A percentile compares a stretch with the other conserved stretches of the same genome.
phyloP scores from a whole-genome alignment of 2,888 invertebrate species.

The Nematopogon swammerdamellus region DNA sequence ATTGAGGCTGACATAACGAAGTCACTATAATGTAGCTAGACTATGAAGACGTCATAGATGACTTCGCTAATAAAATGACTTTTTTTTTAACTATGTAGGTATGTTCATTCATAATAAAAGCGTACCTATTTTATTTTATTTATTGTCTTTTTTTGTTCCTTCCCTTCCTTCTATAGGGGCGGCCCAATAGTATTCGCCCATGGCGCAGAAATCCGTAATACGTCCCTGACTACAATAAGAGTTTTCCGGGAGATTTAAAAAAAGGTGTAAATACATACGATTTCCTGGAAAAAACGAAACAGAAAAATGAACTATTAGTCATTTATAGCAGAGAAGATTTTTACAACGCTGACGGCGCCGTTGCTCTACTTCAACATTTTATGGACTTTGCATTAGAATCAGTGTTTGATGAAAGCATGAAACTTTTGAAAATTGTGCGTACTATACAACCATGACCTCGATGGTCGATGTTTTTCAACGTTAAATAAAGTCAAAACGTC shows the following conservation, averaged over 20 bases:
- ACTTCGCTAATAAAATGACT: too few relatives aligned
- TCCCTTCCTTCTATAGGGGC: too few relatives aligned
- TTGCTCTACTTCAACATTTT: constrained; percentile 1
- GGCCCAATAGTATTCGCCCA: too few relatives aligned
- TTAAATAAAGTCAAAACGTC: not conserved
- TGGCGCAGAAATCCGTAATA: too few relatives aligned
- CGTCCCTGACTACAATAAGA: not conserved
- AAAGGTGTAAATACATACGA: not conserved
- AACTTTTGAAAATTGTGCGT: not conserved
- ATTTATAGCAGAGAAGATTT: not conserved
- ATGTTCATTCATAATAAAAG: too few relatives aligned
- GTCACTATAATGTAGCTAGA: too few relatives aligned
- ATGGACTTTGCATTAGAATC: not conserved
- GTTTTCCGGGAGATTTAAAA: not conserved
- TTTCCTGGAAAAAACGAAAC: not conserved
- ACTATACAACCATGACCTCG: not conserved
- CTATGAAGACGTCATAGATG: too few relatives aligned
- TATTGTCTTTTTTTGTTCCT: too few relatives aligned
- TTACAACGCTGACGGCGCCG: not conserved
- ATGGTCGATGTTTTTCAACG: not conserved
- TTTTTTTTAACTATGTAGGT: too few relatives aligned
- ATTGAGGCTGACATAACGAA: too few relatives aligned
- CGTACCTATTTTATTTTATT: too few relatives aligned
- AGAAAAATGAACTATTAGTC: not conserved
- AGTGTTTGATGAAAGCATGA: not conserved